Conservation (phyloP, 64 coral and sea anemone genomes). For the Dendronephthya gigantea region DNA sequence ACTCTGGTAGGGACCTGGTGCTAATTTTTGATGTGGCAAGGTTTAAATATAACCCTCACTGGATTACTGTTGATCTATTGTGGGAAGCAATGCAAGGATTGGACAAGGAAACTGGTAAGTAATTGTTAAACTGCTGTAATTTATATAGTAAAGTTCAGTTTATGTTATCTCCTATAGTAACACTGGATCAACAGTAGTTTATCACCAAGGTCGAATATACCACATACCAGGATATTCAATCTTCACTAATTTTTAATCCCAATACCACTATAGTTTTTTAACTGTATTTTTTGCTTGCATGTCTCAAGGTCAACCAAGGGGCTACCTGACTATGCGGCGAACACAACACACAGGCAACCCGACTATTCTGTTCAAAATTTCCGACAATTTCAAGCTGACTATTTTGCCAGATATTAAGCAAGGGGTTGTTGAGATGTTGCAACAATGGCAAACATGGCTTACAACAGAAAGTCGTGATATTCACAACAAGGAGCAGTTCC, state of each 20-base stretch:
- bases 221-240: too few species aligned
- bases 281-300: too few species aligned
- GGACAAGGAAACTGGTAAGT: constrained; percentile 47
- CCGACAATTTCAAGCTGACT: neutral
- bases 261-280: too few species aligned
- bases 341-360: neutral
- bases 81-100: constrained; percentile 58
- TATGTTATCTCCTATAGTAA: too few species aligned
- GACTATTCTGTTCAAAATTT: neutral
- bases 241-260: too few species aligned
- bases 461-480: neutral
- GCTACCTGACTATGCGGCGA: neutral
- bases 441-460: neutral
- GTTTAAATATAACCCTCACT: constrained; percentile 87
- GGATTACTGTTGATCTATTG: constrained; percentile 56
- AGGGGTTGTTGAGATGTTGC: neutral
- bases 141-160: too few species aligned
- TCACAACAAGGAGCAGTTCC: neutral
- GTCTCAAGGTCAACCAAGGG: neutral
- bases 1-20: constrained; percentile 51
- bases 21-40: constrained; percentile 77
- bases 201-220: too few species aligned
- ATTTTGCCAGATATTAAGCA: too few species aligned
- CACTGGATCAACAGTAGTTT: too few species aligned
- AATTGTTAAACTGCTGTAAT: too few species aligned